Conservation (phyloP, 1,140 invertebrate genomes). For the Helicoverpa armigera region DNA sequence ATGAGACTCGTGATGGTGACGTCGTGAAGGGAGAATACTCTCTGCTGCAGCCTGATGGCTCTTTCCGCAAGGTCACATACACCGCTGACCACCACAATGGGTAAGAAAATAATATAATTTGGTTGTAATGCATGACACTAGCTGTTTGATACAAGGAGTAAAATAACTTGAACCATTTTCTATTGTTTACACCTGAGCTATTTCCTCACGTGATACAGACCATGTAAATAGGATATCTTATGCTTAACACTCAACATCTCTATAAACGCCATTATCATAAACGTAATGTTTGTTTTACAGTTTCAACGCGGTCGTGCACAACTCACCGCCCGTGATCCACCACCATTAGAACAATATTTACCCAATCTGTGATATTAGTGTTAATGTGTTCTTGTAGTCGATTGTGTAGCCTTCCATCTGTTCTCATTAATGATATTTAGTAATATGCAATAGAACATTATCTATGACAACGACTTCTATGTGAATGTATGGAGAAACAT, state of each 20-base stretch:
- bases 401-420: conserved; percentile 49
- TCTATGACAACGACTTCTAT: neutral
- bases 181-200: no score
- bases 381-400: conserved; percentile 54
- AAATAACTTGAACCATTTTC: no score
- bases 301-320: conserved; percentile 83
- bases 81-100: conserved; percentile 81
- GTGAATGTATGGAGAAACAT: neutral
- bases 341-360: conserved; percentile 74
- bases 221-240: no score
- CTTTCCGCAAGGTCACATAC: conserved; percentile 82
- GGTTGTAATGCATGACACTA: no score
- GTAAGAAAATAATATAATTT: conserved; percentile 60
- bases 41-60: conserved; percentile 79
- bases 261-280: neutral
- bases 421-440: conserved; percentile 49
- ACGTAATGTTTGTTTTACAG: conserved; percentile 58
- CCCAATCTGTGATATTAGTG: conserved; percentile 81
- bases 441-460: conserved; percentile 32
- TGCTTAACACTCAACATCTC: no score
- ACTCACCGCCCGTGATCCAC: conserved; percentile 81
- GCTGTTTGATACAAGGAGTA: no score
- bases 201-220: no score
- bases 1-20: conserved; percentile 84
- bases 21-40: conserved; percentile 84